A percentile compares a stretch with the other conserved stretches of the same genome.
These are phyloP conservation scores for Dreissena rostriformis DNA, from an alignment of 1,140 invertebrate genomes.

Conservation along the genomic window DNA sequence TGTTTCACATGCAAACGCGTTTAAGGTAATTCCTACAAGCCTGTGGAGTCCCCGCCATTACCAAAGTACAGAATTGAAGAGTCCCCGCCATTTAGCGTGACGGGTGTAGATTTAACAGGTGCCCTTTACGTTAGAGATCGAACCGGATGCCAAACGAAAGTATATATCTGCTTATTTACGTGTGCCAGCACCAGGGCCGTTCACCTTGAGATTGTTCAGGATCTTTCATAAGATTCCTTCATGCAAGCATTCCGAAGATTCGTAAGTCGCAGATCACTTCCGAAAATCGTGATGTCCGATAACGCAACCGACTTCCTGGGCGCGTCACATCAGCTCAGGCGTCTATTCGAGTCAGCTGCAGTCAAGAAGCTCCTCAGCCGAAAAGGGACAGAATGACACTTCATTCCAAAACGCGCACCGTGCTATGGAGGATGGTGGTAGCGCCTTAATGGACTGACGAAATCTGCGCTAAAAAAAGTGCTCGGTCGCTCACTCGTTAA, in stretches of 20 bases:
- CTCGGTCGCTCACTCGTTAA: conserved; percentile 6
- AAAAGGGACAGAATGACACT: conserved; percentile 20
- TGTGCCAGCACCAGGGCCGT: conserved; percentile 1
- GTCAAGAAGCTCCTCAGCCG: conserved; percentile 1
- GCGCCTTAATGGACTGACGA: conserved; percentile 13
- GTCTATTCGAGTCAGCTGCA: background rate
- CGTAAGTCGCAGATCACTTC: conserved; percentile 14
- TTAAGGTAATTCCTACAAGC: background rate
- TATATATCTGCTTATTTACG: conserved; percentile 22
- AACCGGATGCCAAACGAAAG: conserved; percentile 1
- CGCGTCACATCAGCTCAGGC: background rate
- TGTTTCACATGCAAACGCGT: background rate
- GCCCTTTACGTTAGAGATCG: background rate
- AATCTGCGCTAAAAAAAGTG: conserved; percentile 18
- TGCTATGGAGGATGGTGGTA: conserved; percentile 38
- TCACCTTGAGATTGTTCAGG: conserved; percentile 21
- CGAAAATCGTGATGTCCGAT: conserved; percentile 22
- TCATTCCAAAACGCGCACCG: conserved; percentile 25
- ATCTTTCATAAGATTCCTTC: conserved; percentile 16
- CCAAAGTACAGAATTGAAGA: conserved; percentile 13
- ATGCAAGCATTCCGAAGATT: conserved; percentile 24
- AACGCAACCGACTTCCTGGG: conserved; percentile 23
- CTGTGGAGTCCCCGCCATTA: conserved; percentile 10
- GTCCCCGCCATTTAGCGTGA: background rate
- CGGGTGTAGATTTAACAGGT: conserved; percentile 21